A percentile compares a stretch with the other conserved stretches of the same genome.
These are phyloP conservation scores for Pseudorasbora parva DNA, from an alignment of 2,113 vertebrate species.

Conservation along the genomic window DNA sequence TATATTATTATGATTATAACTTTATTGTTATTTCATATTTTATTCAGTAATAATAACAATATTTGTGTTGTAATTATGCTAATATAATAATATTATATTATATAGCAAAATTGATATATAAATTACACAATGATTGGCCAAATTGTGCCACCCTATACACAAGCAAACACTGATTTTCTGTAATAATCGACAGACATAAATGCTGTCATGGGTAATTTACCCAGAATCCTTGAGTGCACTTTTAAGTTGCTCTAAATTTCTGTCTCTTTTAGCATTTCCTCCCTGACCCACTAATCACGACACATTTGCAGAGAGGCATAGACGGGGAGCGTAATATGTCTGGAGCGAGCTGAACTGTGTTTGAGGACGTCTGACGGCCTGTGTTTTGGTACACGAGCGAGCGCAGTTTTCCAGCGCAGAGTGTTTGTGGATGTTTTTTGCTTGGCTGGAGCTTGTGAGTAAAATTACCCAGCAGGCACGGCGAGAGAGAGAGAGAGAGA, in stretches of 20 bases:
- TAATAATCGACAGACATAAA: no score
- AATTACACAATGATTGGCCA: no score
- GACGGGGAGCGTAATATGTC: not conserved
- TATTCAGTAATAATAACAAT: no score
- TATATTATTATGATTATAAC: no score
- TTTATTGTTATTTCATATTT: no score
- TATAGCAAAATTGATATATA: no score
- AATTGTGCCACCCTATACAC: no score
- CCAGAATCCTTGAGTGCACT: no score
- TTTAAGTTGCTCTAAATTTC: not conserved
- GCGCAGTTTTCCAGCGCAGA: conserved; percentile 35
- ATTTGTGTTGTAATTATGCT: no score
- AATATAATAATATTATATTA: no score
- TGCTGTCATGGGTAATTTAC: no score
- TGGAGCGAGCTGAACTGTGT: conserved; percentile 28
- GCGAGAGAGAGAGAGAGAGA: not conserved
- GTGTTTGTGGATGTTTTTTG: conserved; percentile 57
- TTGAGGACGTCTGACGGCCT: not conserved
- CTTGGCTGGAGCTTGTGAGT: conserved; percentile 53
- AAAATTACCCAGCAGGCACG: conserved; percentile 54
- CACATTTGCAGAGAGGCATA: conserved; percentile 10
- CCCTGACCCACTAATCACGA: not conserved
- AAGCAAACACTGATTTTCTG: no score
- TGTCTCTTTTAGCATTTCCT: not conserved
- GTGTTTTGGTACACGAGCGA: conserved; percentile 40